Base-by-base conservation (phyloP, 2,888 invertebrate genomes). In the Phragmatobia fuliginosa region DNA sequence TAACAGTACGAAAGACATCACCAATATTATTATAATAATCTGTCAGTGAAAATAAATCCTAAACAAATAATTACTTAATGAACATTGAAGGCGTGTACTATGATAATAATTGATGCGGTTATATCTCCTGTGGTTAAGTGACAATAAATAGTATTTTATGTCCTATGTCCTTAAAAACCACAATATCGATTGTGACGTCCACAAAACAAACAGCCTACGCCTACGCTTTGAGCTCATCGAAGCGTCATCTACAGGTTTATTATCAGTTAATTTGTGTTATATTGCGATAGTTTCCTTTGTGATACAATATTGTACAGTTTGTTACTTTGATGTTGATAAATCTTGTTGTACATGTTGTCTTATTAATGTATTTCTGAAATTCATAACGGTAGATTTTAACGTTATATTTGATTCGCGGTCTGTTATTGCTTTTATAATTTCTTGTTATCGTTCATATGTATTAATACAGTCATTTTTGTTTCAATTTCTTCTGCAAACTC, bases 71-170 rank as follows among this genome's bases (percentile, higher is more conserved):
- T 49, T 49, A 10, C 0, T 10, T 10, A n/a, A 28, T 28, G 14
- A 11, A 25, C n/a, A 11, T 28, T 28, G 14, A 56, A 25, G 25
- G 28, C 1, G 28, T 14, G 52, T 14, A 52, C 52, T 11, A 25
- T n/a, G 25, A 25, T n/a, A 52, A 56, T 8, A 49, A 3, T 14
- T 49, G 49, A 11, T 49, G 49, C 10, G n/a, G n/a, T 49, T 49
- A 21, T 45, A n/a, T 62, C 18, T 62, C 14, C 28, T 62, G 62
- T 49, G 62, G 62, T 62, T n/a, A 62, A 25, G 28, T 11, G 32
- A 31, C 41, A 32, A 11, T 32, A 14, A 6, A n/a, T 62, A 62
- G n/a, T 45, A 49, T 63, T 49, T n/a, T n/a, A n/a, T n/a, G n/a
- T n/a, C n/a, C n/a, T 49, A 16, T 32, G 16, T 49, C 25, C 31